These are phyloP conservation scores for Diaperis boleti DNA, from an alignment of 2,888 invertebrate genomes.

Conservation along the genomic window DNA sequence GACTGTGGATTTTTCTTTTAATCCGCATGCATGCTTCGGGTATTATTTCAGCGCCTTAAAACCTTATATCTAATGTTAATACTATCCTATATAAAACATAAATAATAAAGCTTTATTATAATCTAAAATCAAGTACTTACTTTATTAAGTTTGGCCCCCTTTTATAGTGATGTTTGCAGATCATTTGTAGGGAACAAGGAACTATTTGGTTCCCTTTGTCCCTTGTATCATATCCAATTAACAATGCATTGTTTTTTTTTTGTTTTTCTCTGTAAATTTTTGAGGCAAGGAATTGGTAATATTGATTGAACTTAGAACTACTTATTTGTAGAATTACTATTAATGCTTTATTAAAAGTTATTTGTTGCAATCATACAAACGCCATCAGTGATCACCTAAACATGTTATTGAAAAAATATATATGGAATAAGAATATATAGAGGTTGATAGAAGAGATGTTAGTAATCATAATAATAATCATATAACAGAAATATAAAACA, in stretches of 20 bases:
- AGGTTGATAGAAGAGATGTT: constrained; percentile 26
- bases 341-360: constrained; percentile 34
- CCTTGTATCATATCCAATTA: constrained; percentile 24
- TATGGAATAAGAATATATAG: constrained; percentile 26
- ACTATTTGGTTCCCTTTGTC: constrained; percentile 14
- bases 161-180: too few species aligned
- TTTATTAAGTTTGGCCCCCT: constrained; percentile 39
- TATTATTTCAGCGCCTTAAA: constrained; percentile 18
- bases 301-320: constrained; percentile 37
- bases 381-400: constrained; percentile 36
- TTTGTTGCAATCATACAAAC: constrained; percentile 32
- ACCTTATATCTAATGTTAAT: constrained; percentile 38
- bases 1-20: neutral
- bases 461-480: constrained; percentile 23
- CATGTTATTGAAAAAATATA: constrained; percentile 28
- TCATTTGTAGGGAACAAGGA: constrained; percentile 33
- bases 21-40: constrained; percentile 25
- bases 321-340: constrained; percentile 18
- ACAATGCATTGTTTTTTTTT: constrained; percentile 35
- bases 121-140: constrained; percentile 43
- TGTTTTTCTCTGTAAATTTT: constrained; percentile 21
- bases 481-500: constrained; percentile 18
- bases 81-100: constrained; percentile 40
- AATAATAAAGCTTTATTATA: constrained; percentile 35
- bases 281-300: constrained; percentile 33